Conservation (phyloP, 2,888 invertebrate species). For the Iselma pallidipennis region DNA sequence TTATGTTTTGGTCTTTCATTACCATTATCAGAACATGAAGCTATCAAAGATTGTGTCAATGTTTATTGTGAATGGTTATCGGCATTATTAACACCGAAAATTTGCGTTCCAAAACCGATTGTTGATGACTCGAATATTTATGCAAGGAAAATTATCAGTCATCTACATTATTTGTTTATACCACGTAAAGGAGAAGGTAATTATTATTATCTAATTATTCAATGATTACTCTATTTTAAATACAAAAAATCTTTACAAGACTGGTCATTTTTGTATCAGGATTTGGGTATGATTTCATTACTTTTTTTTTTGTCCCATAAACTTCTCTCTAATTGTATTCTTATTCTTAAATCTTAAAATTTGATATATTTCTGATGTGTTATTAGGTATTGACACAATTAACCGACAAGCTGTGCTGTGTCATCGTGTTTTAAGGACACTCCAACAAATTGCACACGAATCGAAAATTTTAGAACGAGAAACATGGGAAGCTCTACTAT, state of each 20-base stretch:
- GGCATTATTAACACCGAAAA: conserved; percentile 82
- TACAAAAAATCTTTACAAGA: conserved; percentile 66
- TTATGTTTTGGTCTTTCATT: conserved; percentile 91
- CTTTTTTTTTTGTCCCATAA: not conserved
- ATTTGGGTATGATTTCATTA: conserved; percentile 69
- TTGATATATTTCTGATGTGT: not conserved
- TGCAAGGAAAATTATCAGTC: conserved; percentile 86
- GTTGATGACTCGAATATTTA: conserved; percentile 88
- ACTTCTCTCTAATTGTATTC: not conserved
- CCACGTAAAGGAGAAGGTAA: conserved; percentile 92
- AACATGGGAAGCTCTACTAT: conserved; percentile 88
- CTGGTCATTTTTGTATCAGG: conserved; percentile 88
- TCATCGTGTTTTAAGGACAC: conserved; percentile 84
- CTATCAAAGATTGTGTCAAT: conserved; percentile 93
- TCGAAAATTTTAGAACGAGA: conserved; percentile 77
- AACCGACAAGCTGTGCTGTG: conserved; percentile 93
- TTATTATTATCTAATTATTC: conserved; percentile 3
- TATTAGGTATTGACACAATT: conserved; percentile 81
- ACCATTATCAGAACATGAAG: conserved; percentile 89
- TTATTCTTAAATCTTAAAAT: not conserved
- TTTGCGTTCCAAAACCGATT: conserved; percentile 88
- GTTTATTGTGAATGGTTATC: conserved; percentile 97
- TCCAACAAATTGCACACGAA: conserved; percentile 79
- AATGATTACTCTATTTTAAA: conserved; percentile 2
- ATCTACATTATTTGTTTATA: conserved; percentile 93